These are phyloP conservation scores for Dromaius novaehollandiae DNA, from an alignment of 2,113 vertebrate genomes.

Conservation along the genomic window DNA sequence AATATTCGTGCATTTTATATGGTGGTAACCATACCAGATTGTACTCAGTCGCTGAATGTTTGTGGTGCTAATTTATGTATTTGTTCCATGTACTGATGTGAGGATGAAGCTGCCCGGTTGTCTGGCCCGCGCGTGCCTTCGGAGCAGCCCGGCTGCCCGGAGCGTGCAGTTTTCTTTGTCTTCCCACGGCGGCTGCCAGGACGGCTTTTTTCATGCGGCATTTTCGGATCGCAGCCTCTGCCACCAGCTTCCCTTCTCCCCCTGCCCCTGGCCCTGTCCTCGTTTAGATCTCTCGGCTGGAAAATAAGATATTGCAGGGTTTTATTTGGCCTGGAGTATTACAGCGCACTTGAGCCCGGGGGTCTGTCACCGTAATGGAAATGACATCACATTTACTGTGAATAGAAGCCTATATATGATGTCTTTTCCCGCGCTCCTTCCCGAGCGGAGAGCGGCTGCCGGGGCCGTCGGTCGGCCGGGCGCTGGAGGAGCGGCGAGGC, in stretches of 20 bases:
- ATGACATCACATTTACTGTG: conserved; percentile 66
- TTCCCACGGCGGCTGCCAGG: not conserved
- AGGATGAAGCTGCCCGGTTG: not conserved
- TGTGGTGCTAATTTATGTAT: conserved; percentile 81
- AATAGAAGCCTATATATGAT: conserved; percentile 39
- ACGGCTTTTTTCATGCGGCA: not conserved
- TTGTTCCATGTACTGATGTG: conserved; percentile 13
- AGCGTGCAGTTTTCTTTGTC: not conserved
- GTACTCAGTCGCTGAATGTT: conserved; percentile 50
- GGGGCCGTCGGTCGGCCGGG: not conserved
- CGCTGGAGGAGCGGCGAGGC: not conserved
- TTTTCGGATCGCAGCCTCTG: not conserved
- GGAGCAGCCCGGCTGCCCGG: not conserved
- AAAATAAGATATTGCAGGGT: not conserved
- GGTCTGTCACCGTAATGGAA: not conserved
- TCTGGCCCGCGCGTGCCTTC: not conserved
- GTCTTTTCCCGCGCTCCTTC: conserved; percentile 42
- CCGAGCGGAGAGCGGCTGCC: not conserved
- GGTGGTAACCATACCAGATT: conserved; percentile 26
- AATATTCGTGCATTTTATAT: not conserved
- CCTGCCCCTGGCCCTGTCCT: not conserved
- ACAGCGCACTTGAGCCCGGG: not conserved
- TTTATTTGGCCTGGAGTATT: not conserved
- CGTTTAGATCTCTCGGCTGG: not conserved
- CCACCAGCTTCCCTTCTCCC: not conserved